Evolutionary conservation across 37 sponge, comb jelly and placozoan genomes (phyloP), one percentile per base, ranked within the genome.

Genomic region (Halichondria panicea): DNA sequence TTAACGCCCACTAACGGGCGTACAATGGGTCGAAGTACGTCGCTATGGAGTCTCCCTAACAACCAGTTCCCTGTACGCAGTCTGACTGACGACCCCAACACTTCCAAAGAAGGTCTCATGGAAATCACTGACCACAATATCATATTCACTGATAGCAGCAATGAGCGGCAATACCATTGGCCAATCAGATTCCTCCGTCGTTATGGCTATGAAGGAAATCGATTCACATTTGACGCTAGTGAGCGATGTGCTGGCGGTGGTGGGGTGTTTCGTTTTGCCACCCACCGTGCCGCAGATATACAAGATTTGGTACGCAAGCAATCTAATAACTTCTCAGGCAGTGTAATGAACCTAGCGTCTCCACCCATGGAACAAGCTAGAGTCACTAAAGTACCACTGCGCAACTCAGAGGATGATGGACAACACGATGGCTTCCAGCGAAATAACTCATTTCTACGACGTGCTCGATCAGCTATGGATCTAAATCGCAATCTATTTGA

Each of bases 171-270:
- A 2, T 46, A 28, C 27, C 54, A 66, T 21, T 91, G 92, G 92
- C 92, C 92, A 2, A 19, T 91, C 18, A 78, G 53, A 54, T 87
- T 70, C 38, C 79, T 91, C 43, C 21, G 92, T 13, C 43, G 82
- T 18, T 91, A 86, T 70, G 92, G 84, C 30, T 86, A 76, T 35
- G 92, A 91, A 32, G 74, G 73, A 19, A 54, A 86, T 63, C 68
- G 79, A 2, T 86, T 91, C 62, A 75, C 83, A 9, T 62, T 91
- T 66, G 92, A 91, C 36, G 83, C 84, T 48, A 88, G 92, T 38
- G 48, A 78, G 37, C 78, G 77, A 63, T 73, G 70, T 68, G 68
- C 55, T 0, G 68, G 71, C 12, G 83, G 89, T 7, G 78, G 55
- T 33, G 89, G 83, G 30, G 33, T 67, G 2, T 82, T 67, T 67